Evolutionary conservation across 1,140 invertebrate genomes (phyloP).

Genomic region (Drosophila pruinosa): DNA sequence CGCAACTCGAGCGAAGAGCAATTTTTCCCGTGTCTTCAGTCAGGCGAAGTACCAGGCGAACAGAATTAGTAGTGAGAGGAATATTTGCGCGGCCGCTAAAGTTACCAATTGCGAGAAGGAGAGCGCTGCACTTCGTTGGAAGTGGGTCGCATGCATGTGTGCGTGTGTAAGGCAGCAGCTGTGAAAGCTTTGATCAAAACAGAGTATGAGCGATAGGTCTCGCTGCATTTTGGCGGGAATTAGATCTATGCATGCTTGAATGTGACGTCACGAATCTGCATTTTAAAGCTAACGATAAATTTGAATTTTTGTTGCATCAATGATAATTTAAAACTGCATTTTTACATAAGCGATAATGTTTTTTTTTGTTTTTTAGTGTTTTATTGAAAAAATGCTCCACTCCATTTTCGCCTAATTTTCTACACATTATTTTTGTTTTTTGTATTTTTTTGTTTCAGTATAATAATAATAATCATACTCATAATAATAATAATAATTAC

Average conservation of each 20-base stretch:
- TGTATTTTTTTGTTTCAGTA: constrained; percentile 53
- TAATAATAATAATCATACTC: constrained; percentile 74
- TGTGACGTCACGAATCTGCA: not conserved
- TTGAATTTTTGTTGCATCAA: not conserved
- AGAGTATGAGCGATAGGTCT: not conserved
- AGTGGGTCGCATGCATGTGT: not conserved
- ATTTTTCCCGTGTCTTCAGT: not conserved
- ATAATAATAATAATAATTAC: constrained; percentile 72
- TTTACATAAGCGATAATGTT: constrained; percentile 31
- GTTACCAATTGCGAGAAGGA: not conserved
- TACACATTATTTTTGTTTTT: constrained; percentile 63
- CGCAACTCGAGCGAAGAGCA: not conserved
- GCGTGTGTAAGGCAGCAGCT: not conserved
- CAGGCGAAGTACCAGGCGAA: not conserved
- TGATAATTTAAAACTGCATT: not conserved
- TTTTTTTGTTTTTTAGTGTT: constrained; percentile 63
- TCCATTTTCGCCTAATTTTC: constrained; percentile 79
- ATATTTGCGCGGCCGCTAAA: not conserved
- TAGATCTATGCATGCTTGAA: not conserved
- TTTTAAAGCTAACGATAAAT: not conserved
- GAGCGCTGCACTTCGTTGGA: not conserved
- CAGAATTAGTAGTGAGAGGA: not conserved
- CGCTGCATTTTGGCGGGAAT: not conserved
- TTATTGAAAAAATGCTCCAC: constrained; percentile 80
- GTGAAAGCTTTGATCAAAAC: not conserved